Percentiles rank a stretch among this genome's conserved stretches.
Evolutionary conservation across 1,140 invertebrate genomes (phyloP).

Genomic region (Pseudomyrmex sp.): DNA sequence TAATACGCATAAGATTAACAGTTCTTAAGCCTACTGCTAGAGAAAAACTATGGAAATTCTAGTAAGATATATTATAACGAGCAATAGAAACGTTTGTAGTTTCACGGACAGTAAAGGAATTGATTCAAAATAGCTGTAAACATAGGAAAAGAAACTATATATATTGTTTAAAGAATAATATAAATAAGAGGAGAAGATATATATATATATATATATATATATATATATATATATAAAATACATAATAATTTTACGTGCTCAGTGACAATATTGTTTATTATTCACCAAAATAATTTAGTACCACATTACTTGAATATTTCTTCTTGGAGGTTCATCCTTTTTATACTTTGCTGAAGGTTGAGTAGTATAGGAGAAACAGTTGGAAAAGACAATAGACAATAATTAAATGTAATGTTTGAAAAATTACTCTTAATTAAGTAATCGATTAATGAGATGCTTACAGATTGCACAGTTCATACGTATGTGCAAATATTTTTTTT

Average conservation of each 20-base stretch:
- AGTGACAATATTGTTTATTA: slow-evolving; percentile 79
- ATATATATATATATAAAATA: slow-evolving; percentile 62
- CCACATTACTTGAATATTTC: slow-evolving; percentile 76
- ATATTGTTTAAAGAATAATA: slow-evolving; percentile 30
- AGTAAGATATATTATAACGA: slow-evolving; percentile 30
- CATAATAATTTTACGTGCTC: slow-evolving; percentile 65
- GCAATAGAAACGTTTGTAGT: slow-evolving; percentile 33
- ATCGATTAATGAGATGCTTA: slow-evolving; percentile 41
- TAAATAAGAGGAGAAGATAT: slow-evolving; percentile 19
- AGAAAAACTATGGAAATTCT: background rate
- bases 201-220: slow-evolving; percentile 61
- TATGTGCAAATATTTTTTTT: slow-evolving; percentile 29
- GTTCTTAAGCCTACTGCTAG: slow-evolving; percentile 52
- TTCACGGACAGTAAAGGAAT: slow-evolving; percentile 10
- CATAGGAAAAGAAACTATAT: slow-evolving; percentile 51
- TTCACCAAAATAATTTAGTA: slow-evolving; percentile 83
- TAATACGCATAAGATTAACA: slow-evolving; percentile 40
- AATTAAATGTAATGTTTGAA: slow-evolving; percentile 55
- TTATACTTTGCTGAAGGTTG: slow-evolving; percentile 27
- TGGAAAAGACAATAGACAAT: slow-evolving; percentile 52
- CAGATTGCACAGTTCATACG: slow-evolving; percentile 38
- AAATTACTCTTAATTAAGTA: slow-evolving; percentile 69
- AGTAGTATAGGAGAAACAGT: slow-evolving; percentile 35
- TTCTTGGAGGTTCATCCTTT: background rate
- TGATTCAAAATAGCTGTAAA: slow-evolving; percentile 51